Conservation (phyloP, 2,888 invertebrate genomes). For the Escarpia spicata region DNA sequence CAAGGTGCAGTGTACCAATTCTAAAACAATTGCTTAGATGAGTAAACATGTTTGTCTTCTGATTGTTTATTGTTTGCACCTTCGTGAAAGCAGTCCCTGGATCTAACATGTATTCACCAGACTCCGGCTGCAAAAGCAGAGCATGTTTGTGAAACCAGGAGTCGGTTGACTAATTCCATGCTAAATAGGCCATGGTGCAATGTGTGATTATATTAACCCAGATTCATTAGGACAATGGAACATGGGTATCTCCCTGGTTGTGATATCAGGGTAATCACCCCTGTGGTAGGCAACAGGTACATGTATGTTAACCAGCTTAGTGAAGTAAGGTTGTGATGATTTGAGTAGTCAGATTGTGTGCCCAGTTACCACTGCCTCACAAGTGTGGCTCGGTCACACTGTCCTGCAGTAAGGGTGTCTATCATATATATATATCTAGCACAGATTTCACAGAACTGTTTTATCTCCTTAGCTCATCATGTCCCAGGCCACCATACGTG, state of each 20-base stretch:
- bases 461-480: background rate
- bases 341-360: too few species aligned
- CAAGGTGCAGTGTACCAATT: background rate
- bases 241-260: background rate
- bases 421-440: background rate
- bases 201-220: background rate
- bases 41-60: background rate
- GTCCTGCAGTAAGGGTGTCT: background rate
- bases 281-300: too few species aligned
- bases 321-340: background rate
- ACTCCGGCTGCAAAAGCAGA: too few species aligned
- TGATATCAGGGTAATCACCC: background rate
- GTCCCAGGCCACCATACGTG: background rate
- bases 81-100: background rate
- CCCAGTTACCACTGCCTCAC: background rate
- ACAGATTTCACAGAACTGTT: background rate
- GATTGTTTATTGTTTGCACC: too few species aligned
- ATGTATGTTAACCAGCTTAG: background rate
- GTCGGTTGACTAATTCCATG: too few species aligned
- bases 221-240: background rate
- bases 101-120: too few species aligned
- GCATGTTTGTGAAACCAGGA: too few species aligned
- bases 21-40: background rate
- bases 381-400: background rate
- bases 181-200: background rate